A percentile compares a stretch with the other conserved stretches of the same genome.
Conservation (phyloP, 2,888 invertebrate genomes). For the Tromatobia lineatoria region DNA sequence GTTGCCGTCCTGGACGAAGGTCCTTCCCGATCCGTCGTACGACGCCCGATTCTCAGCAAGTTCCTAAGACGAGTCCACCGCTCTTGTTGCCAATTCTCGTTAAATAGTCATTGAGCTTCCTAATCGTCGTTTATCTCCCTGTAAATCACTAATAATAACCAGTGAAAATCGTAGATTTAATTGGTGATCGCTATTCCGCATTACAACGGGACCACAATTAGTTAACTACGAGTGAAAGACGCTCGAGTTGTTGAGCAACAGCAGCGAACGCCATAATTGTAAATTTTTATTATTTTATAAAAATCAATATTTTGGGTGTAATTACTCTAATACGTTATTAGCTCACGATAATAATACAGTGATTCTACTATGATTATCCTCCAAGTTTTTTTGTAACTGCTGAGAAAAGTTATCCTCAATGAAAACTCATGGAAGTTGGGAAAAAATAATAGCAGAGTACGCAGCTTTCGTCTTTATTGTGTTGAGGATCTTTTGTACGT, state of each 20-base stretch:
- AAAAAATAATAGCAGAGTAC: too few species aligned
- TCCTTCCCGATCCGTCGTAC: constrained; percentile 76
- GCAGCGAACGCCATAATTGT: too few species aligned
- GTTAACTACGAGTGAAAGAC: constrained; percentile 17
- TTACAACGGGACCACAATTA: constrained; percentile 38
- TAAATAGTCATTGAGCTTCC: not conserved
- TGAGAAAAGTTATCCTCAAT: too few species aligned
- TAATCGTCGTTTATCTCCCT: not conserved
- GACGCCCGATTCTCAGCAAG: constrained; percentile 36
- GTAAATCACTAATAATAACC: not conserved
- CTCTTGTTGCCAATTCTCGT: constrained; percentile 5
- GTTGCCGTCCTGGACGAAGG: constrained; percentile 86
- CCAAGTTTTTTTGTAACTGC: too few species aligned
- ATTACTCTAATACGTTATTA: too few species aligned
- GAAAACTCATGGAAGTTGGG: too few species aligned
- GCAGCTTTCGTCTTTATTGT: too few species aligned
- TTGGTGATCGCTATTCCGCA: constrained; percentile 32
- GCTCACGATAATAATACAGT: too few species aligned
- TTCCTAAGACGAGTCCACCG: constrained; percentile 27
- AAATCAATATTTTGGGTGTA: too few species aligned
- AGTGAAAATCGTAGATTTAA: not conserved
- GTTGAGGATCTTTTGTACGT: too few species aligned
- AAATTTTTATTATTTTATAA: too few species aligned
- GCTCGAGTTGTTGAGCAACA: not conserved
- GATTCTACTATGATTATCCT: too few species aligned